Percentiles rank a stretch among this genome's conserved stretches.
These are phyloP conservation scores for Trochalopteron elliotii DNA, from an alignment of 2,113 vertebrate species.

Conservation along the genomic window DNA sequence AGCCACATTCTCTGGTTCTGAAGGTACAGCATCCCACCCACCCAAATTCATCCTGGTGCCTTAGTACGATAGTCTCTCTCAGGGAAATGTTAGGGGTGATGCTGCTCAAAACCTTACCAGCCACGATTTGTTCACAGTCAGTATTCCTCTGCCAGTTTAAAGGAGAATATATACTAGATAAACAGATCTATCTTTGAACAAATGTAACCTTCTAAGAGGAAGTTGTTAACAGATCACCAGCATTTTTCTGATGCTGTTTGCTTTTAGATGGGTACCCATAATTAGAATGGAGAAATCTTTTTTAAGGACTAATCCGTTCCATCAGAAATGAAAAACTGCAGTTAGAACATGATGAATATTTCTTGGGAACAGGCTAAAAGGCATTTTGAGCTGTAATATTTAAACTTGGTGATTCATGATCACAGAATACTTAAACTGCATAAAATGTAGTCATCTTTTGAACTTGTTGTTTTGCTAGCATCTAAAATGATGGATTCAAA, in stretches of 20 bases:
- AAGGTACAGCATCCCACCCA: neutral
- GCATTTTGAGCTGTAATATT: constrained; percentile 33
- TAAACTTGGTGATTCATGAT: constrained; percentile 48
- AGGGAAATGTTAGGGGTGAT: neutral
- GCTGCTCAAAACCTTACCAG: neutral
- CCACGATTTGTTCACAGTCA: neutral
- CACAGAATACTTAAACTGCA: neutral
- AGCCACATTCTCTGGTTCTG: neutral
- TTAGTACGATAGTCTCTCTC: neutral
- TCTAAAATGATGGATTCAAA: constrained; percentile 40
- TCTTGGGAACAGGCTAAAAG: constrained; percentile 1
- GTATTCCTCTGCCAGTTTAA: neutral
- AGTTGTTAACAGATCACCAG: neutral
- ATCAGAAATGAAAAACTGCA: neutral
- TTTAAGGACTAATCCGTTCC: neutral
- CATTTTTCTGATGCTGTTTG: neutral
- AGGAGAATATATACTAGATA: neutral
- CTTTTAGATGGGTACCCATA: neutral
- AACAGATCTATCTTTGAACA: neutral
- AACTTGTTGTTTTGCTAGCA: constrained; percentile 19
- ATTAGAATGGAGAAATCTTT: neutral
- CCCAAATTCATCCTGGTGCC: neutral
- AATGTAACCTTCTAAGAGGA: neutral
- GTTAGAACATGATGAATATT: constrained; percentile 17
- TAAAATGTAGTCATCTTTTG: constrained; percentile 4